Percentiles rank a stretch among this genome's conserved stretches.
Conservation (phyloP, 2,113 vertebrate species). For the Hyaena hyaena region DNA sequence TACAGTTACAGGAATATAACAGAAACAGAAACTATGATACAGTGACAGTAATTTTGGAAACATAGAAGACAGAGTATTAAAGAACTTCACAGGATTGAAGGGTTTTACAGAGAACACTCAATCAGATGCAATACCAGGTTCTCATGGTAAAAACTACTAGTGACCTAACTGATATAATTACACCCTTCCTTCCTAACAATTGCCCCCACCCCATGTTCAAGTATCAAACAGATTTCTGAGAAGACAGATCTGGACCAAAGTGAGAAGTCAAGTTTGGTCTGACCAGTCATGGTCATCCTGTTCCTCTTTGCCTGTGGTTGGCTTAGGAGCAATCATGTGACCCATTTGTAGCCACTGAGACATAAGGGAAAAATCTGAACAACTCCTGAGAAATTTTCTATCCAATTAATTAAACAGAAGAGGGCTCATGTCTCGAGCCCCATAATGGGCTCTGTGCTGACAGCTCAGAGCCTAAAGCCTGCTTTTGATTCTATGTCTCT, state of each 20-base stretch:
- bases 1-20: not conserved
- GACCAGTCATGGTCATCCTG: not conserved
- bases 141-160: not conserved
- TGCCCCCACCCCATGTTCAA: not conserved
- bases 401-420: not conserved
- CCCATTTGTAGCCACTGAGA: not conserved
- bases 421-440: not conserved
- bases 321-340: not conserved
- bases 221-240: not conserved
- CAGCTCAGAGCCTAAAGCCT: no score
- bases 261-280: not conserved
- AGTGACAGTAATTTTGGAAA: not conserved
- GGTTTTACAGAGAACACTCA: not conserved
- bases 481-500: no score
- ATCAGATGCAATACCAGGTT: not conserved
- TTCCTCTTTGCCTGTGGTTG: not conserved
- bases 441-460: no score
- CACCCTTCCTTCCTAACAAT: not conserved
- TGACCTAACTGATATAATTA: not conserved
- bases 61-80: not conserved
- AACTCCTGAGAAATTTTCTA: not conserved
- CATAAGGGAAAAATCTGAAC: not conserved
- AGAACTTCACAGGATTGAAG: not conserved
- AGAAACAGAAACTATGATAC: not conserved
- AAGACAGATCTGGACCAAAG: not conserved